Evolutionary conservation across 2,113 vertebrate species (phyloP).

Genomic region (Leucopsar rothschildi): DNA sequence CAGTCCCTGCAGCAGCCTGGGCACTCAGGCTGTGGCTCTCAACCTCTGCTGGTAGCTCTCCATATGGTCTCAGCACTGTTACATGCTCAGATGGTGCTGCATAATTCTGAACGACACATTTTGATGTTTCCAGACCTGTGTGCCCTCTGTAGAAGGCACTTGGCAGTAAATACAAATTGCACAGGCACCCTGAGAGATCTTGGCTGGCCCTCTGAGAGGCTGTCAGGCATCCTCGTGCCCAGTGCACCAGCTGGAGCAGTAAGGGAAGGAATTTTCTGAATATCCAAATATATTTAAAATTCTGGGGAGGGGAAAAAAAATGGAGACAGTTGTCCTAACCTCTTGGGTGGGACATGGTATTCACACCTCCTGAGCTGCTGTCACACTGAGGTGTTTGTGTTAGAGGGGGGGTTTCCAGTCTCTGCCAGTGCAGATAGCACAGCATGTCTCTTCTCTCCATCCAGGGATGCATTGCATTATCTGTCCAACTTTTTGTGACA

Average conservation of each 20-base stretch:
- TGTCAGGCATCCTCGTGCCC: accelerated
- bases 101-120: accelerated
- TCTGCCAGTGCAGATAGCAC: neutral
- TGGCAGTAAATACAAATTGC: neutral
- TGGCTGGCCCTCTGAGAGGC: neutral
- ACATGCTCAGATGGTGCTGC: accelerated
- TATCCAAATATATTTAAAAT: neutral
- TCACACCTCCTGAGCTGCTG: neutral
- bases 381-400: neutral
- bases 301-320: neutral
- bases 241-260: neutral
- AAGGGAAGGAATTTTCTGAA: neutral
- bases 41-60: neutral
- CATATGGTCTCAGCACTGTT: accelerated
- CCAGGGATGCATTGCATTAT: neutral
- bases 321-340: neutral
- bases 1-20: neutral
- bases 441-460: neutral
- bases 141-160: neutral
- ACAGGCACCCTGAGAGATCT: neutral
- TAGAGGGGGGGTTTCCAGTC: neutral
- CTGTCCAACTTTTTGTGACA: neutral
- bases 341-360: neutral
- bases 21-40: neutral
- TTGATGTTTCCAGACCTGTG: neutral